Base-by-base conservation (phyloP, 2,113 vertebrate species). In the Atractosteus spatula region DNA sequence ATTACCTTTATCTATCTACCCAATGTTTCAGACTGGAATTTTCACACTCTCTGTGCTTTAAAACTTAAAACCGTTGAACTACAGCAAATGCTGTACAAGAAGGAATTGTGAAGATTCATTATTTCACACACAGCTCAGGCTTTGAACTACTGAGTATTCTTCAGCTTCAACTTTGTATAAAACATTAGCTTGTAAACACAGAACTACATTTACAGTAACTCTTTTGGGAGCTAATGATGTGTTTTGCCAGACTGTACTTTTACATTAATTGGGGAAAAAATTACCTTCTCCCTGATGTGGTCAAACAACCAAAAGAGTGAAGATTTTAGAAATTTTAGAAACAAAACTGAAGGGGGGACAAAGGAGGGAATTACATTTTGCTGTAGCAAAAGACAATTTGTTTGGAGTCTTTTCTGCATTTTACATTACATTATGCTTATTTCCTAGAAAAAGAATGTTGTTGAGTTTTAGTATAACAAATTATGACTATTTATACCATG, bases 191-290 rank as follows among this genome's bases (percentile, higher is more conserved):
- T 80, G 70, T 66, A 78, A 84, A 85, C 83, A 83, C 81, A 85
- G 69, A 76, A 74, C 72, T 74, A 66, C 75, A 84, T 80, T 75
- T 79, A 69, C 54, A 74, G 78, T 78, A 82, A 81, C 82, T 70
- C 81, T 81, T 75, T 78, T 59, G 57, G 74, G 78, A 88, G 81
- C 68, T 62, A 64, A 74, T 68, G 77, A 76, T 87, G 85, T 84
- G 79, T 84, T 83, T 74, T 62, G 80, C 75, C 57, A 69, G 65
- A n/a, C n/a, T n/a, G n/a, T 67, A 56, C 76, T 77, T 78, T 64
- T 79, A 74, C 57, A 75, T 80, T 87, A 85, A 87, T 87, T 82
- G 79, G 16, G 29, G 71, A 69, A 45, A 68, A 84, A 84, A 89
- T 85, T 83, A 29, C 77, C 0, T 71, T 74, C 81, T 82, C 83